Base-by-base conservation (phyloP, 2,113 vertebrate species). In the Ptychochromis oligacanthus region DNA sequence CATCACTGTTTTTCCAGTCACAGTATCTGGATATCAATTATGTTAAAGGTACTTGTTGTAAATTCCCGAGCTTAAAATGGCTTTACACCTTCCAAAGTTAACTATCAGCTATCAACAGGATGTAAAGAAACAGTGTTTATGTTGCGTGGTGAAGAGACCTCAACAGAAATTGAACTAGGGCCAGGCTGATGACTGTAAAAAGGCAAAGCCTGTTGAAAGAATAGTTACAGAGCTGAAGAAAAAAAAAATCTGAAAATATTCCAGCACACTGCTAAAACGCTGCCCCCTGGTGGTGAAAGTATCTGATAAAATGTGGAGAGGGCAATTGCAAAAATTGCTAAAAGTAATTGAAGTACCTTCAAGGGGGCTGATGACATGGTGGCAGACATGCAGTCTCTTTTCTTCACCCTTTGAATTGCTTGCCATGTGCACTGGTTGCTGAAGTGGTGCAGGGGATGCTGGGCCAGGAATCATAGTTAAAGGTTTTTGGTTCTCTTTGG, bases 271-370 rank as follows among this genome's bases (percentile, higher is more conserved):
- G 62, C 26, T n/a, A 46, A 65, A 65, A 46, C 62, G 7, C 62
- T 65, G 62, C 62, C 62, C 9, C 22, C 62, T 65, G 14, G 62
- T 46, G 62, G 62, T 7, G 38, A 43, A 40, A 43, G 62, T 14
- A 18, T 17, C 0, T 65, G 0, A 24, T 5, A 17, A 65, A 38
- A 43, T n/a, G 15, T 4, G 4, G 0, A 17, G 62, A 65, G 7
- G 36, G 43, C 24, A 3, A 24, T 43, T 14, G 43, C 36, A 65
- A n/a, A 24, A 0, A 20, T 13, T 18, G 38, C 7, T 62, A 38
- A 22, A 6, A 64, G 61, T 5, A 34, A 64, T 0, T 12, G 40
- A 64, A 10, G 1, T 2, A 17, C 28, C 28, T 31, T 31, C 4
- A 31, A 31, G 28, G 17, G 34, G 17, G 34, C 60, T 67, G 62